These are phyloP conservation scores for Regulus satrapa DNA, from an alignment of 2,113 vertebrate genomes.

Conservation along the genomic window DNA sequence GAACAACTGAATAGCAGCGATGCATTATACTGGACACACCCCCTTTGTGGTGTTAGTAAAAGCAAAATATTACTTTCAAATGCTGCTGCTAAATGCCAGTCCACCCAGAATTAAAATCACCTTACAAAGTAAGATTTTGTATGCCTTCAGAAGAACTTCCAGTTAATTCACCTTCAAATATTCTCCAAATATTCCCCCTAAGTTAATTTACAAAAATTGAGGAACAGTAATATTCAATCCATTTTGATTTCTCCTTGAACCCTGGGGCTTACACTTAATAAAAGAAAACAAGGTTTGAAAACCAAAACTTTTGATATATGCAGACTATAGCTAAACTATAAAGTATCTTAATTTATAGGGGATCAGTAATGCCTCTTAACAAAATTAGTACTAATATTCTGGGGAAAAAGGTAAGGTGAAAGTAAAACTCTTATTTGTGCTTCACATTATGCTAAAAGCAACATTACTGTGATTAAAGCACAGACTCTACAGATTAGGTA, in stretches of 20 bases:
- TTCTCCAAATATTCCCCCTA: not conserved
- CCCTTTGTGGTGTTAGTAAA: too few species aligned
- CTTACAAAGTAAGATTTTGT: not conserved
- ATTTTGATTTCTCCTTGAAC: not conserved
- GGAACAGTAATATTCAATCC: not conserved
- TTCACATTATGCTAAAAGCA: not conserved
- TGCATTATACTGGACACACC: accelerated
- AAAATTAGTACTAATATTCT: not conserved
- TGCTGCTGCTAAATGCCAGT: not conserved
- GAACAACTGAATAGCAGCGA: accelerated
- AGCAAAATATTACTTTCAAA: not conserved
- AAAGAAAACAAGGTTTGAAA: not conserved
- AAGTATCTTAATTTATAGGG: not conserved
- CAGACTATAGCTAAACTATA: not conserved
- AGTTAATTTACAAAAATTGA: not conserved
- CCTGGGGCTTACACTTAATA: not conserved
- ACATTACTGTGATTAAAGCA: not conserved
- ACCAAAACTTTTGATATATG: not conserved
- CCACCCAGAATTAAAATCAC: not conserved
- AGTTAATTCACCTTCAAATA: not conserved
- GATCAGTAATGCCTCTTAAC: not conserved
- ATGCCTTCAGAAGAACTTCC: not conserved
- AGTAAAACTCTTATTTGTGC: not conserved
- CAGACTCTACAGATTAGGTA: not conserved
- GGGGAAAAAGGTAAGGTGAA: not conserved